phyloP scores from a whole-genome alignment of 2,797 vertebrate genomes.

The Gambelia wislizenii region DNA sequence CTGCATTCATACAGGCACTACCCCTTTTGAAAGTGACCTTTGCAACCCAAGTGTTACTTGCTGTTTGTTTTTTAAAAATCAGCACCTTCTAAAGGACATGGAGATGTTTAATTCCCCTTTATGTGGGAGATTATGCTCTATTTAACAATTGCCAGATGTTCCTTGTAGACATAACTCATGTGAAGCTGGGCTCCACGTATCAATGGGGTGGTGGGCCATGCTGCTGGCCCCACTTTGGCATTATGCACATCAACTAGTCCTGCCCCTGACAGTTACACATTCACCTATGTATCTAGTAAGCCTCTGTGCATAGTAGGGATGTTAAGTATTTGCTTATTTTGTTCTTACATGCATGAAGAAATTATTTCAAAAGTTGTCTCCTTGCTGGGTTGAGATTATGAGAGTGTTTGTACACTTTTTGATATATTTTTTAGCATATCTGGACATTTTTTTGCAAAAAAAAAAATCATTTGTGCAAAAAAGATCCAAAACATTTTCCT shows the following conservation, averaged over 20 bases:
- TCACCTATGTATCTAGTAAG: background rate
- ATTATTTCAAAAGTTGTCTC: too few species aligned
- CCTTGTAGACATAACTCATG: background rate
- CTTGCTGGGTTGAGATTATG: too few species aligned
- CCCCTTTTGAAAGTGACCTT: constrained; percentile 86
- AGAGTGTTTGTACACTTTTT: too few species aligned
- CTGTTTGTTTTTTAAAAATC: constrained; percentile 68
- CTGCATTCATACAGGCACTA: constrained; percentile 80
- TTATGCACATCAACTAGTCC: background rate
- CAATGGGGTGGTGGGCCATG: background rate
- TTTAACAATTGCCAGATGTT: background rate
- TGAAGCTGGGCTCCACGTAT: background rate
- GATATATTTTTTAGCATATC: too few species aligned
- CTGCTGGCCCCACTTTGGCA: background rate
- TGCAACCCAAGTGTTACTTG: constrained; percentile 86
- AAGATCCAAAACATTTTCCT: too few species aligned
- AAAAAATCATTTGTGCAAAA: too few species aligned
- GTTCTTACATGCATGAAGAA: too few species aligned
- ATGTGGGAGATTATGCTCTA: constrained; percentile 44
- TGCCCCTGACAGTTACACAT: background rate
- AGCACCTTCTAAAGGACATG: constrained; percentile 66
- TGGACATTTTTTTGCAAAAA: too few species aligned
- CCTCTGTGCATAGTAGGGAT: background rate
- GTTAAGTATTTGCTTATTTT: too few species aligned
- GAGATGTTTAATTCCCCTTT: constrained; percentile 65